Conservation (phyloP, 2,888 invertebrate species). For the Ptilodon capucinus region DNA sequence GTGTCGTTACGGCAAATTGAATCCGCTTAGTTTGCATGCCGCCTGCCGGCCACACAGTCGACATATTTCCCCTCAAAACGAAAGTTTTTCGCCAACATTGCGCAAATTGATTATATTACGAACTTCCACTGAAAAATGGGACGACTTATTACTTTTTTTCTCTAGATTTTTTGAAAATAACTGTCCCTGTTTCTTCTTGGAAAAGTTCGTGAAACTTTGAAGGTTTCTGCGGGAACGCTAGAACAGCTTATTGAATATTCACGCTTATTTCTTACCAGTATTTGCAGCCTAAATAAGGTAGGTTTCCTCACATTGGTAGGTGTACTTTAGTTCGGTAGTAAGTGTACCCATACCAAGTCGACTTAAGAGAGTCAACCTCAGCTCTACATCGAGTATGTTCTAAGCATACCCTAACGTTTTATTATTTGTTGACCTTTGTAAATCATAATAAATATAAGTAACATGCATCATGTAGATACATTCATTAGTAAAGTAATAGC, state of each 20-base stretch:
- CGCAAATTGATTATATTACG: slow-evolving; percentile 13
- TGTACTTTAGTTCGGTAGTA: too few relatives aligned
- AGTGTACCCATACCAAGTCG: too few relatives aligned
- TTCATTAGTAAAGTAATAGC: too few relatives aligned
- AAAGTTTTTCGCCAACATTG: slow-evolving; percentile 9
- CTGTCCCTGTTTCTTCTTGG: not conserved
- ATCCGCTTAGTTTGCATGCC: slow-evolving; percentile 16
- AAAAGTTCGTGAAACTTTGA: not conserved
- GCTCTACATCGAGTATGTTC: too few relatives aligned
- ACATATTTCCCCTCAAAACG: slow-evolving; percentile 5
- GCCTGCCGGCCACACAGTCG: slow-evolving; percentile 9
- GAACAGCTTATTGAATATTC: not conserved
- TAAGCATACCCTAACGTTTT: too few relatives aligned
- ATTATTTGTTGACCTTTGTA: too few relatives aligned
- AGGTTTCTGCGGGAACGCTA: not conserved
- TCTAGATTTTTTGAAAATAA: not conserved
- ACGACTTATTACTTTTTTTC: not conserved
- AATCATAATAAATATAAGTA: too few relatives aligned
- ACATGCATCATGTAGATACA: too few relatives aligned
- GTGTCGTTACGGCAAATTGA: slow-evolving; percentile 32
- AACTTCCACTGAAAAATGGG: slow-evolving; percentile 1
- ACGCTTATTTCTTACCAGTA: not conserved
- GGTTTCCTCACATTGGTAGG: too few relatives aligned
- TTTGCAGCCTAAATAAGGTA: too few relatives aligned
- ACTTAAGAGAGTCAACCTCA: too few relatives aligned